Evolutionary conservation across 1,140 invertebrate genomes (phyloP), one percentile per base, ranked within the genome.

Genomic region (Pristionchus pacificus): DNA sequence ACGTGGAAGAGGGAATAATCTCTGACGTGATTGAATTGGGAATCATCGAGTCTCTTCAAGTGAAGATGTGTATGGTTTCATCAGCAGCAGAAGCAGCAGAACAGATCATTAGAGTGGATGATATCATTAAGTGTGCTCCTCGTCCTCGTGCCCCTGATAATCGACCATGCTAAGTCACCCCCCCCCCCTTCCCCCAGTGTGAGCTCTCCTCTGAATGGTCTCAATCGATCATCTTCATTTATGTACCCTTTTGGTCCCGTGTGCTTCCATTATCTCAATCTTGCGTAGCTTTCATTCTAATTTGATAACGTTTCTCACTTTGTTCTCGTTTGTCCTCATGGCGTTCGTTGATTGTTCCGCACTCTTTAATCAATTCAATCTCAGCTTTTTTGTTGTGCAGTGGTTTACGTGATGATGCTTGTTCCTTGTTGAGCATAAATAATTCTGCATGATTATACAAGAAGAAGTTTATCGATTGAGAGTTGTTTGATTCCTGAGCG

Each of bases 11-110:
- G 59, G 85, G 85, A 30, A 71, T 66, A 29, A 77, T 85, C 33
- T 84, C 78, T 60, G 92, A 93, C 86, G 95, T 98, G 89, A 89
- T 89, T 69, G 87, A 88, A 25, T 85, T 96, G 38, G 95, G 95
- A 27, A 91, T 99, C 74, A 95, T 93, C 0, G 97, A 99, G 87
- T 97, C 95, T 0, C 97, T 91, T 86, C 91, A 91, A 24, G 95
- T 99, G 0, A 99, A 99, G 85, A 87, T 92, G 30, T 73, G 71
- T 60, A 73, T 73, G 71, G 71, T 73, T 38, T 73, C 71, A 30
- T 95, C 93, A 55, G 97, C 95, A 2, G 86, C 93, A 0, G 97
- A 99, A 87, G 96, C 96, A 2, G 95, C 96, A 0, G 97, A 98
- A 87, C 82, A 98, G 92, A 98, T 99, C 81, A 86, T 99, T 10